phyloP scores from a whole-genome alignment of 2,888 invertebrate species.

The Tipula vernalis region DNA sequence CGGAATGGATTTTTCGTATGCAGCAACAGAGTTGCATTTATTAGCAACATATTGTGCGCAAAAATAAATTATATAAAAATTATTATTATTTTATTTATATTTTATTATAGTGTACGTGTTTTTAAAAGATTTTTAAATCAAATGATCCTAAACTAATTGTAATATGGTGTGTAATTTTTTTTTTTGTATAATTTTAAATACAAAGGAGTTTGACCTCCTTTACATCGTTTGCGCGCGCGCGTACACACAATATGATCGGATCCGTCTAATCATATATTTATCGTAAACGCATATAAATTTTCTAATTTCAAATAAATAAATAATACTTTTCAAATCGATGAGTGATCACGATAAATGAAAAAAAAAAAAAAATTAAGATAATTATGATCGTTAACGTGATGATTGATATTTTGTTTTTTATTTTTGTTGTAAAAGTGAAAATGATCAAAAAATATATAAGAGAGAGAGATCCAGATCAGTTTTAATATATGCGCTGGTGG shows the following conservation, averaged over 20 bases:
- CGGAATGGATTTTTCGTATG: neutral
- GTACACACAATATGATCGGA: neutral
- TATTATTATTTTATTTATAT: neutral
- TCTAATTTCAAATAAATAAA: constrained; percentile 1
- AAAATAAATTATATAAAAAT: neutral
- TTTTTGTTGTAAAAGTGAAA: neutral
- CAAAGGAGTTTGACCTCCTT: neutral
- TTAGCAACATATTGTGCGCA: neutral
- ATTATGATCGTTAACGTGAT: neutral
- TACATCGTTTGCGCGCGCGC: no score
- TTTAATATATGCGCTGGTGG: neutral
- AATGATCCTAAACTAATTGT: constrained; percentile 9
- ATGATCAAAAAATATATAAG: neutral
- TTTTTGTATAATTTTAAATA: neutral
- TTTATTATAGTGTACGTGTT: constrained; percentile 9
- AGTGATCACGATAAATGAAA: neutral
- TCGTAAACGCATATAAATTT: neutral
- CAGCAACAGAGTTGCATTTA: neutral
- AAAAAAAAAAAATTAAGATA: neutral
- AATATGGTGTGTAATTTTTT: neutral
- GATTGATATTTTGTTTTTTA: neutral
- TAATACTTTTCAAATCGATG: neutral
- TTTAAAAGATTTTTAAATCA: constrained; percentile 9
- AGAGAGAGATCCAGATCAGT: neutral
- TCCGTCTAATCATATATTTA: neutral